phyloP scores from a whole-genome alignment of 2,888 invertebrate species.

The Apotomis turbidana region DNA sequence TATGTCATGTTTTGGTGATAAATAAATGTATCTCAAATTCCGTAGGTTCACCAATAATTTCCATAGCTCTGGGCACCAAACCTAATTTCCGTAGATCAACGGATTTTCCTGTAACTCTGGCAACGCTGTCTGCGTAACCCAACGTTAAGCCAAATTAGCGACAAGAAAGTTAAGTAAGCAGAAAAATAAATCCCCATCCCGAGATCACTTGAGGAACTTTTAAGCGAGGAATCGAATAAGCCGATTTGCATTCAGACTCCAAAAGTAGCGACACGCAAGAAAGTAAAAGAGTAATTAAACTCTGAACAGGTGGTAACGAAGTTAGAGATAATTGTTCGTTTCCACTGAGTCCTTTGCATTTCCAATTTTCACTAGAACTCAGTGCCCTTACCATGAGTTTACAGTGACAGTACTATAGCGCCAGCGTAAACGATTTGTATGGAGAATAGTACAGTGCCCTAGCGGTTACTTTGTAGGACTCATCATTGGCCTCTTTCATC shows the following conservation, averaged over 20 bases:
- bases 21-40: too few relatives aligned
- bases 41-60: too few relatives aligned
- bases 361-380: conserved; percentile 17
- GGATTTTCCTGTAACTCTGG: too few relatives aligned
- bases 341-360: conserved; percentile 33
- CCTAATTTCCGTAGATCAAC: too few relatives aligned
- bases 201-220: conserved; percentile 34
- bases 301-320: conserved; percentile 37
- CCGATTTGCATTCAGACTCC: conserved; percentile 35
- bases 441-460: too few relatives aligned
- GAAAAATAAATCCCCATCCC: conserved; percentile 40
- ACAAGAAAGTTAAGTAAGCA: conserved; percentile 40
- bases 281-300: conserved; percentile 42
- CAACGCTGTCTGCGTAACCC: background rate
- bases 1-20: too few relatives aligned
- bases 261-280: conserved; percentile 20
- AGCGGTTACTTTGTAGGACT: too few relatives aligned
- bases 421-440: too few relatives aligned
- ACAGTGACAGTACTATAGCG: too few relatives aligned
- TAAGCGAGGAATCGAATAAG: conserved; percentile 40
- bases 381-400: too few relatives aligned
- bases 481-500: too few relatives aligned
- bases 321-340: conserved; percentile 39
- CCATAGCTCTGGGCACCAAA: too few relatives aligned
- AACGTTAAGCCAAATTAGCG: conserved; percentile 38